Conservation (phyloP, 2,888 invertebrate species). For the Petrophora chlorosata region DNA sequence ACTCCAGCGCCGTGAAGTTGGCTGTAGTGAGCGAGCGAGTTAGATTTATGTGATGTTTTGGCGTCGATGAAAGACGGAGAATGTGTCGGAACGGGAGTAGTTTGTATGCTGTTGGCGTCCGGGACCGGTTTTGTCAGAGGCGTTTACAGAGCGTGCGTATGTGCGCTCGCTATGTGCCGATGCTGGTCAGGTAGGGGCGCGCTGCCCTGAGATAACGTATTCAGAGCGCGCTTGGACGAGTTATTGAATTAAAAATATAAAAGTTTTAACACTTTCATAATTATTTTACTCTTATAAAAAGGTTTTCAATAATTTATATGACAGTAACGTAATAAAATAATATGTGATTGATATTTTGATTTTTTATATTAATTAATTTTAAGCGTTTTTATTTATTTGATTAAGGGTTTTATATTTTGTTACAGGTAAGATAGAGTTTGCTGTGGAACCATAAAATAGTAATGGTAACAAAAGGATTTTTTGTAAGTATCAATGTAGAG, state of each 20-base stretch:
- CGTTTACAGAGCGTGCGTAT: conserved; percentile 75
- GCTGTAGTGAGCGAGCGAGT: conserved; percentile 70
- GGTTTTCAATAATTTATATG: too few relatives aligned
- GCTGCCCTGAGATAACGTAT: conserved; percentile 1
- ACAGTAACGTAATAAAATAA: too few relatives aligned
- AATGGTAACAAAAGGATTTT: too few relatives aligned
- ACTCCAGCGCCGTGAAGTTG: conserved; percentile 69
- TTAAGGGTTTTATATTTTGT: conserved; percentile 62
- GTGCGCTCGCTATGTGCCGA: conserved; percentile 63
- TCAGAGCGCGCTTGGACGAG: conserved; percentile 2
- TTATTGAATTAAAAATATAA: too few relatives aligned
- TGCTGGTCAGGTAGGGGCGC: conserved; percentile 59
- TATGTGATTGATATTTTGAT: too few relatives aligned
- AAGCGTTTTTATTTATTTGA: too few relatives aligned
- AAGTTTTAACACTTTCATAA: too few relatives aligned
- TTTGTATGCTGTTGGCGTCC: conserved; percentile 75
- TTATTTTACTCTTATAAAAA: too few relatives aligned
- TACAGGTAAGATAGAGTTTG: conserved; percentile 62
- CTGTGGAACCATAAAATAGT: too few relatives aligned
- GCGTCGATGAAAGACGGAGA: conserved; percentile 78
- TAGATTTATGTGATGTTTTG: conserved; percentile 78
- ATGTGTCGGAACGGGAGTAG: conserved; percentile 73
- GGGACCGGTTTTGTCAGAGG: conserved; percentile 80
- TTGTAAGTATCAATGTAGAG: too few relatives aligned
- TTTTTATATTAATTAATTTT: too few relatives aligned